Conservation (phyloP, 2,113 vertebrate species). For the Pteruthius melanotis region DNA sequence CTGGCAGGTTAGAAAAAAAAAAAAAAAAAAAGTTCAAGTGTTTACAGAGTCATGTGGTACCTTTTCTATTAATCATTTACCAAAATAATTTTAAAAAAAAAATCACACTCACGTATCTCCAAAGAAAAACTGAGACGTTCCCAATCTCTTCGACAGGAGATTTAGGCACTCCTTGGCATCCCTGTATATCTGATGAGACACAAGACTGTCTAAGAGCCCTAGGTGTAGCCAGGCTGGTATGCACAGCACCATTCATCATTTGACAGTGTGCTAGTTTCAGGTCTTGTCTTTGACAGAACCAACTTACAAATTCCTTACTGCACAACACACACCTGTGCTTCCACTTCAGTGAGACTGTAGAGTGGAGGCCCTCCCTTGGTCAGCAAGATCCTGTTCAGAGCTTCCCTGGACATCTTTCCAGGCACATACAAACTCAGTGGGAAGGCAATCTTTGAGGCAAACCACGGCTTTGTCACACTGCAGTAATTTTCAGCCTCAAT, state of each 20-base stretch:
- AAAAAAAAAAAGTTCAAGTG: not conserved
- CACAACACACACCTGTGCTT: constrained; percentile 82
- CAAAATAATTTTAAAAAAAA: not conserved
- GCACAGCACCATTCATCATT: not conserved
- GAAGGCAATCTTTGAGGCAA: constrained; percentile 90
- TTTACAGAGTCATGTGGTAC: not conserved
- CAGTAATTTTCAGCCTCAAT: constrained; percentile 94
- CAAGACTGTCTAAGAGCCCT: constrained; percentile 35
- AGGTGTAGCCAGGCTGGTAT: not conserved
- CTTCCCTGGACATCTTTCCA: constrained; percentile 80
- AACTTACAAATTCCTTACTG: not conserved
- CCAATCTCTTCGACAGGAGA: constrained; percentile 91
- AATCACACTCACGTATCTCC: constrained; percentile 85
- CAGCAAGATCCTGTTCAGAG: constrained; percentile 87
- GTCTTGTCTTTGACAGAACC: not conserved
- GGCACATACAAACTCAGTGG: constrained; percentile 89
- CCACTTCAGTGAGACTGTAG: constrained; percentile 86
- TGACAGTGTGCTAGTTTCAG: not conserved
- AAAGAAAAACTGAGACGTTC: constrained; percentile 90
- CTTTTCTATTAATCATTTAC: not conserved
- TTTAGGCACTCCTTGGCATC: constrained; percentile 98
- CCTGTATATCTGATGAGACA: constrained; percentile 87
- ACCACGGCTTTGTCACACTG: constrained; percentile 92
- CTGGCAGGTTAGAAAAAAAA: not conserved
- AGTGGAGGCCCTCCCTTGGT: constrained; percentile 86